phyloP scores from a whole-genome alignment of 2,888 invertebrate genomes.

The Oscheius sp. region DNA sequence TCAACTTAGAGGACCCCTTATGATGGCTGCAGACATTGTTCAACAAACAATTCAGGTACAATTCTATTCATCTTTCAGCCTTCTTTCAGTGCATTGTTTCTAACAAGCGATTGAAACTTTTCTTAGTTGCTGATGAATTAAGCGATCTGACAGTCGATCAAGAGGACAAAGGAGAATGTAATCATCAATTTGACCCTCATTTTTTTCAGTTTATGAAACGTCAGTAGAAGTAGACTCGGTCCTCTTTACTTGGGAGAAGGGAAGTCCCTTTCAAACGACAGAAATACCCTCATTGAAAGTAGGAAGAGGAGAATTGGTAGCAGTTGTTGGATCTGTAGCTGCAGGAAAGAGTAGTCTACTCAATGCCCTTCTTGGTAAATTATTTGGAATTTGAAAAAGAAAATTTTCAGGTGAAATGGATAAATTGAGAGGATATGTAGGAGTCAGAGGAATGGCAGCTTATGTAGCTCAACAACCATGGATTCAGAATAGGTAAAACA shows the following conservation, averaged over 20 bases:
- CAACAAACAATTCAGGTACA: conserved; percentile 67
- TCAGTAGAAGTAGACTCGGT: conserved; percentile 43
- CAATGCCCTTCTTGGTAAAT: conserved; percentile 45
- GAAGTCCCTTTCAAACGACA: conserved; percentile 29
- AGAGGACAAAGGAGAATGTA: conserved; percentile 42
- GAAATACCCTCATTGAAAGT: conserved; percentile 39
- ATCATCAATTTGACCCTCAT: background rate
- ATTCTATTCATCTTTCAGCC: background rate
- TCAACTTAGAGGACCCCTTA: conserved; percentile 74
- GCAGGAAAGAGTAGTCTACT: conserved; percentile 55
- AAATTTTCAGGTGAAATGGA: conserved; percentile 76
- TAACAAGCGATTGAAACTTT: conserved; percentile 62
- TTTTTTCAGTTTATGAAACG: conserved; percentile 39
- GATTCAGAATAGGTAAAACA: conserved; percentile 95
- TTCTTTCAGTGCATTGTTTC: conserved; percentile 55
- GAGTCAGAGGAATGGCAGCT: conserved; percentile 76
- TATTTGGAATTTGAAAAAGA: background rate
- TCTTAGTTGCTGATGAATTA: conserved; percentile 54
- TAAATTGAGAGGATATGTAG: conserved; percentile 58
- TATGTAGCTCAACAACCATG: conserved; percentile 96
- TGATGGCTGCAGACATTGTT: conserved; percentile 73
- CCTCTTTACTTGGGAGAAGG: conserved; percentile 43
- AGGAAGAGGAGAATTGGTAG: conserved; percentile 37
- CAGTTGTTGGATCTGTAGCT: conserved; percentile 51
- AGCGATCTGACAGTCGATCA: conserved; percentile 36